Conservation (phyloP, 2,888 invertebrate genomes). For the Lepidochitona cinerea region DNA sequence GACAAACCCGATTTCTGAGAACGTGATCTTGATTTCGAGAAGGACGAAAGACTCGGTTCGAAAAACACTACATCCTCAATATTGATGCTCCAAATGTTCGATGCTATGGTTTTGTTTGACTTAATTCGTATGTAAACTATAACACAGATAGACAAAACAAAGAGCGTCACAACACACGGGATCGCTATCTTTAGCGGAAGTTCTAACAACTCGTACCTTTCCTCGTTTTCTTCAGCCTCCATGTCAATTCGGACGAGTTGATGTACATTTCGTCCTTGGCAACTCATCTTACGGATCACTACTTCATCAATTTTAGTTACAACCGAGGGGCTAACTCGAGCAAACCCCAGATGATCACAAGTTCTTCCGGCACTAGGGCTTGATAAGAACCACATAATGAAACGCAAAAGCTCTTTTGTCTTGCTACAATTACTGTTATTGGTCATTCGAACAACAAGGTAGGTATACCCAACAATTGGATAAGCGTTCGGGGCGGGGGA, state of each 20-base stretch:
- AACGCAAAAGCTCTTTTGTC: conserved; percentile 58
- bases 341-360: conserved; percentile 38
- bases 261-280: conserved; percentile 28
- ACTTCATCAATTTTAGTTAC: conserved; percentile 24
- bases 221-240: conserved; percentile 11
- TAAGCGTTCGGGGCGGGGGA: conserved; percentile 33
- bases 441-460: conserved; percentile 48
- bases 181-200: conserved; percentile 25
- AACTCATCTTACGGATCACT: conserved; percentile 47
- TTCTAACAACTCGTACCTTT: conserved; percentile 10
- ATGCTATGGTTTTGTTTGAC: conserved; percentile 43
- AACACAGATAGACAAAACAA: conserved; percentile 6
- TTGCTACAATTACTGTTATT: conserved; percentile 43
- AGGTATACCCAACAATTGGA: conserved; percentile 62
- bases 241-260: conserved; percentile 17
- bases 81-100: conserved; percentile 53
- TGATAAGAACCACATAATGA: conserved; percentile 52
- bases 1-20: not conserved
- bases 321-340: conserved; percentile 41
- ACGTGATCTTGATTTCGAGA: not conserved
- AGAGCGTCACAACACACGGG: conserved; percentile 2
- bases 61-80: conserved; percentile 53
- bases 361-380: conserved; percentile 25
- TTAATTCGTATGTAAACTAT: conserved; percentile 28
- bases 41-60: not conserved